phyloP scores from a whole-genome alignment of 2,888 invertebrate genomes.

The Gymnoscelis rufifasciata region DNA sequence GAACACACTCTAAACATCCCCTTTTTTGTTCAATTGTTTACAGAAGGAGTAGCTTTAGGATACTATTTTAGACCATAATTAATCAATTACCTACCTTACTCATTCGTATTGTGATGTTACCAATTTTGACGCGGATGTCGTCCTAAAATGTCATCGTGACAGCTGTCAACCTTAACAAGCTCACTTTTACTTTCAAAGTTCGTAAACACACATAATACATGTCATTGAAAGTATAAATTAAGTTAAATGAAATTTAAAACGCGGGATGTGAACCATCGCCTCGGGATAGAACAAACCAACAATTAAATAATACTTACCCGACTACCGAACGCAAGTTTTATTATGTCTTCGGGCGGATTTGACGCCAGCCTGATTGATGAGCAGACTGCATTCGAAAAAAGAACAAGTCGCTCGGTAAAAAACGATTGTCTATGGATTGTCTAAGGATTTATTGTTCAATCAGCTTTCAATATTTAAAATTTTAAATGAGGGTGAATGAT shows the following conservation, averaged over 20 bases:
- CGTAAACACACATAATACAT: conserved; percentile 29
- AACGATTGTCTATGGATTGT: conserved; percentile 13
- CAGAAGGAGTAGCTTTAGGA: conserved; percentile 61
- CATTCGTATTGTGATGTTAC: not conserved
- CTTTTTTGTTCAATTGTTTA: conserved; percentile 70
- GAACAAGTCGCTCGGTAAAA: conserved; percentile 20
- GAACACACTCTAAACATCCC: conserved; percentile 72
- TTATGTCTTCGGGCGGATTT: conserved; percentile 68
- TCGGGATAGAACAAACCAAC: conserved; percentile 60
- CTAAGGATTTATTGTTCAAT: conserved; percentile 20
- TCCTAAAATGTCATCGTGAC: conserved; percentile 15
- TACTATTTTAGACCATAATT: conserved; percentile 40
- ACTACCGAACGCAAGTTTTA: conserved; percentile 72
- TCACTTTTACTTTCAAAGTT: conserved; percentile 20
- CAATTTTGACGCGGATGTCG: not conserved
- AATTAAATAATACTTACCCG: conserved; percentile 74
- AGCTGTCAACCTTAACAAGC: conserved; percentile 21
- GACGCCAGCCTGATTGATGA: conserved; percentile 69
- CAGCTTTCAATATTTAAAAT: not conserved
- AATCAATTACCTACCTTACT: conserved; percentile 20
- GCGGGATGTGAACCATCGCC: conserved; percentile 44
- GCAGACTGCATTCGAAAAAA: conserved; percentile 31
- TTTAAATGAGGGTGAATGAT: conserved; percentile 13
- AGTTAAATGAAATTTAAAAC: conserved; percentile 41
- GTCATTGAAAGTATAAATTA: conserved; percentile 39